phyloP scores from a whole-genome alignment of 2,797 vertebrate species.

The Pristis pectinata region DNA sequence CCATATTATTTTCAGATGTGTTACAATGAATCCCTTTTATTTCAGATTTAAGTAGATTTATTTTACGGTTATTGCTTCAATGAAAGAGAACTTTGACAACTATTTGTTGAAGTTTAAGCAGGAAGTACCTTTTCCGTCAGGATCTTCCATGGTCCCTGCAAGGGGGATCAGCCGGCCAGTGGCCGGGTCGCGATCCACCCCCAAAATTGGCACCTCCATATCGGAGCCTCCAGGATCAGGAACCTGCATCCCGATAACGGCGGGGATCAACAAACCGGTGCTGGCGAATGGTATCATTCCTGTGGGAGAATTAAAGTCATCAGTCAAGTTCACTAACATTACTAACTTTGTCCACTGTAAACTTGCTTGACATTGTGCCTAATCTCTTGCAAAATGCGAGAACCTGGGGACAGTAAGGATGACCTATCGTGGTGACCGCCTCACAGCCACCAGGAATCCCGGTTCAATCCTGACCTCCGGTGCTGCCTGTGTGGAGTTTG shows the following conservation, averaged over 20 bases:
- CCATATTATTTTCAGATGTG: background rate
- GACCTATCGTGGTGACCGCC: no score
- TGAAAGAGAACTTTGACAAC: no score
- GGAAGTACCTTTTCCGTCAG: slow-evolving; percentile 67
- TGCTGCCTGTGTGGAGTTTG: no score
- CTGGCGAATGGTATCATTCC: slow-evolving; percentile 64
- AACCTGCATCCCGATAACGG: slow-evolving; percentile 75
- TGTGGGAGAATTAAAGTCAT: slow-evolving; percentile 43
- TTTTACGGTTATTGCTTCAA: background rate
- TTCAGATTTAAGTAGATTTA: background rate
- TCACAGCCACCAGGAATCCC: no score
- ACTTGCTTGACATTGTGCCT: no score
- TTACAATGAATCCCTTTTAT: background rate
- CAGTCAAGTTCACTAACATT: background rate
- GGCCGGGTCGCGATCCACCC: slow-evolving; percentile 60
- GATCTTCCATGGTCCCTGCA: slow-evolving; percentile 80
- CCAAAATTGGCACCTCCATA: slow-evolving; percentile 73
- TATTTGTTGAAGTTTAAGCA: no score
- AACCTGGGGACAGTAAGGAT: no score
- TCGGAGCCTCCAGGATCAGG: slow-evolving; percentile 76
- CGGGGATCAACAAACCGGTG: slow-evolving; percentile 62
- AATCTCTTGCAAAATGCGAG: background rate
- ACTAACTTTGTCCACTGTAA: background rate
- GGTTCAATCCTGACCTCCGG: no score
- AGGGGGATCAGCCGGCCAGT: slow-evolving; percentile 57